These are phyloP conservation scores for Apomyelois bistriatella DNA, from an alignment of 2,888 invertebrate genomes.

Conservation along the genomic window DNA sequence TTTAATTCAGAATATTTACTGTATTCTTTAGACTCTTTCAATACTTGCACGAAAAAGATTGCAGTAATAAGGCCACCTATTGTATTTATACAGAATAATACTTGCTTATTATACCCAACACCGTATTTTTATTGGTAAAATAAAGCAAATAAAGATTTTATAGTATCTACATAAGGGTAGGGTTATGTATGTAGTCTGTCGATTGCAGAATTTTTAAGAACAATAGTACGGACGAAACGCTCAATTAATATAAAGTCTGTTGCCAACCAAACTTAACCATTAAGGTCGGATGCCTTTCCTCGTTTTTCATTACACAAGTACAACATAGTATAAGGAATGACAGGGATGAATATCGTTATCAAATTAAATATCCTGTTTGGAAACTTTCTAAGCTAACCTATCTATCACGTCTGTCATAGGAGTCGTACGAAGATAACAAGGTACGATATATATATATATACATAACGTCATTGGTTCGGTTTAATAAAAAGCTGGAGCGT, in stretches of 20 bases:
- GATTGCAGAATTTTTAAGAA: too few species aligned
- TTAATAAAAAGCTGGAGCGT: background rate
- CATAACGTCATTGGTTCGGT: background rate
- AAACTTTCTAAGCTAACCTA: constrained; percentile 61
- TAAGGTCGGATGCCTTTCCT: constrained; percentile 34
- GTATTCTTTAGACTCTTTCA: too few species aligned
- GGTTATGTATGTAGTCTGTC: too few species aligned
- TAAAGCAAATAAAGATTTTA: too few species aligned
- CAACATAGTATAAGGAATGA: constrained; percentile 38
- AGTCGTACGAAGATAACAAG: constrained; percentile 55
- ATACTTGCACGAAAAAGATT: too few species aligned
- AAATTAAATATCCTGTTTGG: constrained; percentile 64
- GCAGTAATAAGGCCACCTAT: too few species aligned
- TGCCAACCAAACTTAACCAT: constrained; percentile 17
- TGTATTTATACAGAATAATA: too few species aligned
- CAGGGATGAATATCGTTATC: constrained; percentile 63
- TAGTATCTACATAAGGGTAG: too few species aligned
- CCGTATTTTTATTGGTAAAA: too few species aligned
- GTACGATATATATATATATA: constrained; percentile 21
- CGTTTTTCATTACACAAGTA: constrained; percentile 38
- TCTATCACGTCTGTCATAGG: constrained; percentile 69
- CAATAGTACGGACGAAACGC: too few species aligned
- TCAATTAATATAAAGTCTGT: constrained; percentile 19
- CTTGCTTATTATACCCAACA: too few species aligned
- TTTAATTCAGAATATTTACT: too few species aligned